phyloP scores from a whole-genome alignment of 2,797 vertebrate genomes.

The Paedocypris micromegethes region DNA sequence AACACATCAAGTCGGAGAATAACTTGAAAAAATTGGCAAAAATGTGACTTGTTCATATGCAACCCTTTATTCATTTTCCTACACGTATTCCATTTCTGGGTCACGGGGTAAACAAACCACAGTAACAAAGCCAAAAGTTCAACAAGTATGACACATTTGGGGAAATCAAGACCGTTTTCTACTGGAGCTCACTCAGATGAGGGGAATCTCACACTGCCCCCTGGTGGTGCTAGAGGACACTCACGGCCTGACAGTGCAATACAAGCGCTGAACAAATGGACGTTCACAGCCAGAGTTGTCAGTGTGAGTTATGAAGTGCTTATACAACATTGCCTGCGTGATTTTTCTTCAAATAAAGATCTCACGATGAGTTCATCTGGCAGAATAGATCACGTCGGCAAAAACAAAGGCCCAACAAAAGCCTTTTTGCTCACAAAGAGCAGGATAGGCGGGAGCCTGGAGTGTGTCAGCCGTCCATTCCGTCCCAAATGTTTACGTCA shows the following conservation, averaged over 20 bases:
- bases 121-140: no score
- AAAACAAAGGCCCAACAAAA: no score
- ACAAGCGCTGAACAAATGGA: conserved; percentile 8
- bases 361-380: not conserved
- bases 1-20: conserved; percentile 26
- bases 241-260: no score
- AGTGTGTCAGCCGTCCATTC: conserved; percentile 2
- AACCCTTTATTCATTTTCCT: no score
- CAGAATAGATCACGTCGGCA: no score
- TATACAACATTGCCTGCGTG: conserved; percentile 6
- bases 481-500: conserved; percentile 9
- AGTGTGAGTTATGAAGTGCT: conserved; percentile 18
- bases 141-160: no score
- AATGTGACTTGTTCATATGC: no score
- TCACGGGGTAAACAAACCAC: no score
- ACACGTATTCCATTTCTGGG: no score
- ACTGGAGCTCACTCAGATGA: no score
- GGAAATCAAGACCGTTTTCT: no score
- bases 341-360: conserved; percentile 42
- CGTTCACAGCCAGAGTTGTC: conserved; percentile 20
- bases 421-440: conserved; percentile 3
- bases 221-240: conserved; percentile 30
- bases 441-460: conserved; percentile 33
- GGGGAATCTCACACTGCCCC: conserved; percentile 34
- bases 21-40: no score